phyloP scores from a whole-genome alignment of 2,888 invertebrate genomes.

The Drosophila anomelani region DNA sequence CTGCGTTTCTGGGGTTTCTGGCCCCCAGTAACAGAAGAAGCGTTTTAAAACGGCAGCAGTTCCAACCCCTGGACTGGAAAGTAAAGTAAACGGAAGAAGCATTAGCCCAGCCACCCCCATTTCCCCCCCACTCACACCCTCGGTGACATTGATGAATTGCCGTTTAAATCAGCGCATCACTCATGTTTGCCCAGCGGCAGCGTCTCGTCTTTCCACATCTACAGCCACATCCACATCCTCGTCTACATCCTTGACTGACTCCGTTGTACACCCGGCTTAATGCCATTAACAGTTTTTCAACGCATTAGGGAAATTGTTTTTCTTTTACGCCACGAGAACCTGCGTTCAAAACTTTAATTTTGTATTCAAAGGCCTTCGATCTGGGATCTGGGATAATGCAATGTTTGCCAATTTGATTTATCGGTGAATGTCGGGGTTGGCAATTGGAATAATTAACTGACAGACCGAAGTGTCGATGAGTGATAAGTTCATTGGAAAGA shows the following conservation, averaged over 20 bases:
- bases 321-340: conserved; percentile 35
- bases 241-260: conserved; percentile 58
- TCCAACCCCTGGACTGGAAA: conserved; percentile 37
- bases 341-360: conserved; percentile 61
- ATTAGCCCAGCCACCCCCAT: conserved; percentile 30
- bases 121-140: conserved; percentile 2
- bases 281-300: conserved; percentile 77
- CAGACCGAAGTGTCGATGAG: conserved; percentile 26
- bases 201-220: conserved; percentile 68
- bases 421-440: conserved; percentile 18
- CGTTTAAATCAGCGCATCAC: conserved; percentile 84
- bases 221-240: conserved; percentile 11
- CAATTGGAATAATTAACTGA: conserved; percentile 65
- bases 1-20: conserved; percentile 36
- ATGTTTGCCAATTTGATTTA: conserved; percentile 71
- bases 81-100: conserved; percentile 38
- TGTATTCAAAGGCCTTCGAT: conserved; percentile 60
- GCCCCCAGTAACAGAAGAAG: conserved; percentile 3
- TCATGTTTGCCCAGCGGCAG: conserved; percentile 75
- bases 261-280: conserved; percentile 55
- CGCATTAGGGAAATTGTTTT: conserved; percentile 80
- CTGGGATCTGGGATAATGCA: conserved; percentile 51
- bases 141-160: conserved; percentile 84
- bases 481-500: conserved; percentile 20
- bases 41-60: conserved; percentile 60